Evolutionary conservation across 2,113 vertebrate species (phyloP), one percentile per base, ranked within the genome.

Genomic region (Leuciscus idus): DNA sequence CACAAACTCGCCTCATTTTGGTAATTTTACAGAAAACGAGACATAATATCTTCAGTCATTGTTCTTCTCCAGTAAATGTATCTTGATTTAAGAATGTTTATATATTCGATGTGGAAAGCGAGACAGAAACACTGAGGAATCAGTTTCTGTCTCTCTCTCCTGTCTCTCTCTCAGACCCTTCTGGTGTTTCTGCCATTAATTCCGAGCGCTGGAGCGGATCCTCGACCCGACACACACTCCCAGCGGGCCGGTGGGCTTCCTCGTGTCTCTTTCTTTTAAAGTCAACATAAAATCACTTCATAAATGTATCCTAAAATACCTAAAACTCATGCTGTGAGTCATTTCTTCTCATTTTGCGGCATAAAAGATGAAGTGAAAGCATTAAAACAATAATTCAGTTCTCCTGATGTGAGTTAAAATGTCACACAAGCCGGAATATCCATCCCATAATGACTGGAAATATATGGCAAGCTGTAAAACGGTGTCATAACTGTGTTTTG

Each of bases 381-480:
- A 57, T 57, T 70, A 23, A 70, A 36, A 33, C 17, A 77, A 57
- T 59, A 23, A 78, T 78, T 78, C 2, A 36, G 11, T 64, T 30
- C 30, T 75, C 43, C 12, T 43, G 4, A 61, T 50, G 81, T 0
- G 23, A 48, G 21, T 39, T 73, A 23, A 43, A 43, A 43, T 73
- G 70, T n/a, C 70, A 30, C 78, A 75, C 30, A 26, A 21, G 26
- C n/a, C 28, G 26, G 78, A 43, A 61, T n/a, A 52, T 80, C 75
- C 33, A 21, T 59, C 33, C 12, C 68, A 48, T 74, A 48, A 59
- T 75, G 52, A 36, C 26, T 77, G 13, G 73, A 84, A 75, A 83
- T 33, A 74, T 64, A 75, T 55, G 66, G 28, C 33, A 70, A 59
- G 57, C 19, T 80, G 59, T 88, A 76, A 62, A 86, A 73, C 33